These are phyloP conservation scores for Hirtodrosophila histrioides DNA, from an alignment of 2,888 invertebrate genomes.

Conservation along the genomic window DNA sequence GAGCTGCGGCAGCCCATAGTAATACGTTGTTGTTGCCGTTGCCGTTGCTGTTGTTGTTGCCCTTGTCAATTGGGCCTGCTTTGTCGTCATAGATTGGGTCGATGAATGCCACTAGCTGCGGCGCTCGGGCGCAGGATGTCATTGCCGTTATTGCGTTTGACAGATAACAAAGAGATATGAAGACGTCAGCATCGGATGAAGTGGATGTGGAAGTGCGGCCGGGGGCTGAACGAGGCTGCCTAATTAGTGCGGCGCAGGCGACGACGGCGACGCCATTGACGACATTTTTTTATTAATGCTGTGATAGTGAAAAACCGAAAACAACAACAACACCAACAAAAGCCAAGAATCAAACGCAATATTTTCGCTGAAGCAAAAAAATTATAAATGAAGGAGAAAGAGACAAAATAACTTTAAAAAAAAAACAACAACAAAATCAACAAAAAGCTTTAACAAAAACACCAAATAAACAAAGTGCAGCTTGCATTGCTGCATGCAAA, in stretches of 20 bases:
- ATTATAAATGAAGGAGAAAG: conserved; percentile 30
- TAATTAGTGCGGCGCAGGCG: conserved; percentile 58
- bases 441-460: conserved; percentile 75
- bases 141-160: conserved; percentile 56
- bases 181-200: conserved; percentile 66
- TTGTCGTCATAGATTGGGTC: conserved; percentile 69
- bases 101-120: conserved; percentile 56
- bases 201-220: conserved; percentile 52
- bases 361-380: conserved; percentile 54
- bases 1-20: conserved; percentile 47
- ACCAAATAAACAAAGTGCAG: conserved; percentile 58
- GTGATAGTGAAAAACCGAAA: conserved; percentile 72
- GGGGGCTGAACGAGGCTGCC: conserved; percentile 54
- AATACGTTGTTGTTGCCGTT: conserved; percentile 40
- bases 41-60: conserved; percentile 39
- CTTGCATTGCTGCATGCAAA: conserved; percentile 10
- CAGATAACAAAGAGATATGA: conserved; percentile 63
- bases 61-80: conserved; percentile 59
- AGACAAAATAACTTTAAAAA: conserved; percentile 29
- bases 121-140: conserved; percentile 50
- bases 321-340: conserved; percentile 40
- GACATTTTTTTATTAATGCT: conserved; percentile 69
- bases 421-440: conserved; percentile 45
- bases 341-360: conserved; percentile 68
- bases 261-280: conserved; percentile 50